Conservation (phyloP, 1,140 invertebrate species). For the Apis mellifera region Amel_HAv3.1 CM009942.2:7972001-7972500, state of each 20-base stretch:
- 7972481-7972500: no score
- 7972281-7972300: background rate
- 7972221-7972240: background rate
- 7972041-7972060: no score
- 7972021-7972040: no score
- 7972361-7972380: background rate
- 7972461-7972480: background rate
- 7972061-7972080: no score
- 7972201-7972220: background rate
- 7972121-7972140: no score
- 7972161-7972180: no score
- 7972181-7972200: background rate
- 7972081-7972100: no score
- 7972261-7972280: no score
- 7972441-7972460: background rate
- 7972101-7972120: no score
- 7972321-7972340: constrained; percentile 40
- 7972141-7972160: no score
- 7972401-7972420: background rate
- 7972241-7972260: background rate
- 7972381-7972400: background rate
- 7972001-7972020: no score
- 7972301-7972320: background rate
- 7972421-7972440: constrained; percentile 13
- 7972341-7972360: constrained; percentile 14